Evolutionary conservation across 2,888 invertebrate species (phyloP), one percentile per base, ranked within the genome.

Genomic region (Phortica magna): DNA sequence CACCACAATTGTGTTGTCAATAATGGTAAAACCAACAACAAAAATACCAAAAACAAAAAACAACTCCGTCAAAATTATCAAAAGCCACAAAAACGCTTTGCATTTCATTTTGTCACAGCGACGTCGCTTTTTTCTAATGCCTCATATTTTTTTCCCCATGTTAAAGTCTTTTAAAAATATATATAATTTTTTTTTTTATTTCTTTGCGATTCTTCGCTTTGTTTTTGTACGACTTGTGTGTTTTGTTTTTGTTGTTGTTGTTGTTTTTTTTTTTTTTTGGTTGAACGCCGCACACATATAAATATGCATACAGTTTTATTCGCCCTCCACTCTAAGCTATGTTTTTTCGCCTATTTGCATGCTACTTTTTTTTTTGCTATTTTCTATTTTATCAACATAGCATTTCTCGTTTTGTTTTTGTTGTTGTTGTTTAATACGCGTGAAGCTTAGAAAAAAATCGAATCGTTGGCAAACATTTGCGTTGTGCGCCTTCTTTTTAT

Each of bases 181-280:
- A 78, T 80, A 83, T 84, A 83, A 85, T 82, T 79, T 78, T 85
- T 87, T 7, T 67, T 87, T 80, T 85, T 82, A 87, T 85, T 82
- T 81, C 80, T 81, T 76, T 78, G 85, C 77, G 77, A 39, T 39
- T 17, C 43, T 57, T 57, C 76, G 71, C 76, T 77, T 77, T 82
- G 81, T 39, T 14, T 53, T 83, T 78, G 79, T 82, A n/a, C n/a
- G n/a, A n/a, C n/a, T n/a, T n/a, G n/a, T n/a, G n/a, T n/a, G 71
- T 74, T 77, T 77, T 82, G 81, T 39, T 14, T 53, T 83, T 78
- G 79, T 82, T n/a, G n/a, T 87, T 82, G 80, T 82, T 84, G 82
- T 78, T 84, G 78, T 80, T 72, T 81, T 78, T 87, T 81, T 72
- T 80, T 80, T 43, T 59, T 17, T 71, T 59, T 61, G 41, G 41